Base-by-base conservation (phyloP, 2,113 vertebrate species). In the Panthera tigris region DNA sequence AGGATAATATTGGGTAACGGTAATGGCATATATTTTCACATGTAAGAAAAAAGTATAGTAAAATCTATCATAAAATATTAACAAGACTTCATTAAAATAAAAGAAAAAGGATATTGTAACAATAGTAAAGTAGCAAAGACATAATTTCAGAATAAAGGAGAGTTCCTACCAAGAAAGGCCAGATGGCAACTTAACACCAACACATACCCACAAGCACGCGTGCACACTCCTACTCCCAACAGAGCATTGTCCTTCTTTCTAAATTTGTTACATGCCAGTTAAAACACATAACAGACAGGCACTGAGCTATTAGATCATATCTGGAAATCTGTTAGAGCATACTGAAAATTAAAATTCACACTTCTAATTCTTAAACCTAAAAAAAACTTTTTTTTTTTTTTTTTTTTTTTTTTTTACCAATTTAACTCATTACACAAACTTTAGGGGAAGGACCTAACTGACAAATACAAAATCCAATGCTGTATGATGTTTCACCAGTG, bases 301-400 rank as follows among this genome's bases (percentile, higher is more conserved):
- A 73, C 5, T 86, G 55, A 18, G 5, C 36, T 89, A 45, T 71
- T 2, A 94, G 57, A 88, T 73, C 10, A 23, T 39, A 80, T 68
- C 4, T 95, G 10, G 29, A 94, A 84, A 92, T 94, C 25, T 69
- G 31, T 55, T 55, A 93, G 18, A 82, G 1, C 9, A 92, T 29
- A 94, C 5, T 97, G 15, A 94, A 91, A 92, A 81, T 90, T 63
- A 76, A 84, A 94, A 78, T 36, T 91, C 14, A 15, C 19, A 55
- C 74, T 89, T 94, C 41, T 82, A 88, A 63, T 85, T 69, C 23
- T 94, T 88, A 94, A 31, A 29, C 1, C 65, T 78, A 91, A 88
- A 57, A 33, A 93, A 91, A 52, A 45, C 7, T 45, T 45, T 45
- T 45, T 45, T 45, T 45, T 45, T 45, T 45, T 45, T 45, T 45